A percentile compares a stretch with the other conserved stretches of the same genome.
phyloP scores from a whole-genome alignment of 2,888 invertebrate genomes.

The Druceiella hillmani region DNA sequence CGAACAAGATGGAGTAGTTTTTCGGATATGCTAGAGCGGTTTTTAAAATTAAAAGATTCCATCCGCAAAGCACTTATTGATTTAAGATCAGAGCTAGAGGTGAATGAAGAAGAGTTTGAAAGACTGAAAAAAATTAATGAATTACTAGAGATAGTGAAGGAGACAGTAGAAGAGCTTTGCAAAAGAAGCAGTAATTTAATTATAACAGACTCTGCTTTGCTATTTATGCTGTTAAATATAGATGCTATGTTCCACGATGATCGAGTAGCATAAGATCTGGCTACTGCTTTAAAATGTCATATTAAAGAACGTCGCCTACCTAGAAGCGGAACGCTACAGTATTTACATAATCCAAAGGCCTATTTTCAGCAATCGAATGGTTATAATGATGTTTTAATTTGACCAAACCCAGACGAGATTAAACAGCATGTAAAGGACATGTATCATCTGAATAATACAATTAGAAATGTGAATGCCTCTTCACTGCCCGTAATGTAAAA shows the following conservation, averaged over 20 bases:
- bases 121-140: conserved; percentile 12
- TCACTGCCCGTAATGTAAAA: neutral
- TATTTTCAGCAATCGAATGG: neutral
- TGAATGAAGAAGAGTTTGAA: conserved; percentile 15
- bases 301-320: neutral
- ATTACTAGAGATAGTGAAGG: conserved; percentile 19
- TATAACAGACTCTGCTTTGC: conserved; percentile 16
- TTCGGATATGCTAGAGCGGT: conserved; percentile 16
- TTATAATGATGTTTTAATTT: neutral
- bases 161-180: conserved; percentile 22
- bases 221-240: conserved; percentile 6
- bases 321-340: neutral
- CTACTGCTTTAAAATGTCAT: neutral
- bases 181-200: conserved; percentile 18
- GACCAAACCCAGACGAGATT: neutral
- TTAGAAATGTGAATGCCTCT: neutral
- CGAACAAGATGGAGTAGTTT: conserved; percentile 23
- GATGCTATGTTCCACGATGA: neutral
- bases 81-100: conserved; percentile 8
- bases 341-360: neutral
- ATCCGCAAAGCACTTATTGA: conserved; percentile 23
- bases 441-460: neutral
- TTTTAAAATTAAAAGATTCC: conserved; percentile 17
- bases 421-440: neutral
- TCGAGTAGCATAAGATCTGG: neutral